A percentile compares a stretch with the other conserved stretches of the same genome.
Evolutionary conservation across 53 echinoderm and acorn worm species (phyloP).

Genomic region (Antedon mediterranea): DNA sequence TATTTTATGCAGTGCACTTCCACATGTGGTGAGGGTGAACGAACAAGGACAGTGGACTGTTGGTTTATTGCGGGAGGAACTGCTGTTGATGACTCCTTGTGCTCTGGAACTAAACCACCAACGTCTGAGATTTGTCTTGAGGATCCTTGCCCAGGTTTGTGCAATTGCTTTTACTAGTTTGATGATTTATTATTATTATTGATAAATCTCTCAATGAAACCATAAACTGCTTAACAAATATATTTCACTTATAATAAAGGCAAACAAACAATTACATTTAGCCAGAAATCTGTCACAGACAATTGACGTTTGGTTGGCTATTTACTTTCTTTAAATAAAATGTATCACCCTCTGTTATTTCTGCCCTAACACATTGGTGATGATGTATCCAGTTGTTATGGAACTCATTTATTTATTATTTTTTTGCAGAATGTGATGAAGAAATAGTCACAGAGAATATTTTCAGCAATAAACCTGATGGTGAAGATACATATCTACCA

Average conservation of each 20-base stretch:
- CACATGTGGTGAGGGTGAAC: background rate
- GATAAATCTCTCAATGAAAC: too few relatives aligned
- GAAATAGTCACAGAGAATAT: background rate
- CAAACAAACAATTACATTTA: too few relatives aligned
- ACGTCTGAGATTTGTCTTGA: constrained; percentile 14
- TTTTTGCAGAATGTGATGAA: constrained; percentile 10
- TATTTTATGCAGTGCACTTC: background rate
- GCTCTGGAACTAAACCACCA: constrained; percentile 9
- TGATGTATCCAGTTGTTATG: too few relatives aligned
- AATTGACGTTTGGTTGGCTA: too few relatives aligned
- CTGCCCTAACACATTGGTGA: too few relatives aligned
- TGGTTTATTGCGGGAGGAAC: background rate
- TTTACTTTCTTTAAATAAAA: too few relatives aligned
- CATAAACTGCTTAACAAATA: too few relatives aligned
- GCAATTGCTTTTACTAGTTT: too few relatives aligned
- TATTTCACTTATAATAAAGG: too few relatives aligned
- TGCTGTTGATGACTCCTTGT: background rate
- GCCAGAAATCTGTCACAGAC: too few relatives aligned
- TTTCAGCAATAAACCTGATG: background rate
- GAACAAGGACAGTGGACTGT: background rate
- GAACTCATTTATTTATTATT: background rate
- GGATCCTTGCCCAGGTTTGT: constrained; percentile 57
- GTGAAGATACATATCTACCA: constrained; percentile 5
- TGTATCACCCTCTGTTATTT: too few relatives aligned
- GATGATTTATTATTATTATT: too few relatives aligned